These are phyloP conservation scores for Chloropsis hardwickii DNA, from an alignment of 2,113 vertebrate species.

Conservation along the genomic window DNA sequence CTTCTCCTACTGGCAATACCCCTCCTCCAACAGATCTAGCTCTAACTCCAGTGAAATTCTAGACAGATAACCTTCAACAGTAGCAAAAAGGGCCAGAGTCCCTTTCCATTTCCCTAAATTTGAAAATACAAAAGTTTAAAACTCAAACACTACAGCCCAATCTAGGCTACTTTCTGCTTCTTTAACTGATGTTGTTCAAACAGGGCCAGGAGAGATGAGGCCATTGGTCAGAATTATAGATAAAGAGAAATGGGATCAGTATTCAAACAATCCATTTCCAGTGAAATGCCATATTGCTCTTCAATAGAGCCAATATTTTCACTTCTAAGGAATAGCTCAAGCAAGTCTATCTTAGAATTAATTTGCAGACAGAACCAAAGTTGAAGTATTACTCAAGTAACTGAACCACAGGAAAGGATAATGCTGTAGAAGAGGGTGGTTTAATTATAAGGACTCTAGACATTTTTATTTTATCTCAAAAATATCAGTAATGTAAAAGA, in stretches of 20 bases:
- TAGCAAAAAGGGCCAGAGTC: neutral
- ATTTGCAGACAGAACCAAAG: neutral
- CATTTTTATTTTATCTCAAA: neutral
- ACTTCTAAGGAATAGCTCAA: neutral
- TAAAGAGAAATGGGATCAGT: neutral
- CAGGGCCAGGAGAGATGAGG: neutral
- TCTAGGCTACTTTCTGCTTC: neutral
- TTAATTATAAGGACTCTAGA: neutral
- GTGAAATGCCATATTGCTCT: neutral
- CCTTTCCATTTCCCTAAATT: neutral
- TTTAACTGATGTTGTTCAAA: neutral
- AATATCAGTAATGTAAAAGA: neutral
- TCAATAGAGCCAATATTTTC: neutral
- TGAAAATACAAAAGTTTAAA: neutral
- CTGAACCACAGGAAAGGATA: neutral
- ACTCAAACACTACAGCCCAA: neutral
- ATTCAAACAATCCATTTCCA: neutral
- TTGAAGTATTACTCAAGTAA: neutral
- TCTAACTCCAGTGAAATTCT: neutral
- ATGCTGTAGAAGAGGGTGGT: neutral
- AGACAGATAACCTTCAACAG: neutral
- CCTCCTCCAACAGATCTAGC: neutral
- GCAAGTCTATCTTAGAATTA: neutral
- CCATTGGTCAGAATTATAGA: neutral
- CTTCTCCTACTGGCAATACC: neutral